Evolutionary conservation across 2,888 invertebrate species (phyloP), one percentile per base, ranked within the genome.

Genomic region (Steinernema scapterisci): DNA sequence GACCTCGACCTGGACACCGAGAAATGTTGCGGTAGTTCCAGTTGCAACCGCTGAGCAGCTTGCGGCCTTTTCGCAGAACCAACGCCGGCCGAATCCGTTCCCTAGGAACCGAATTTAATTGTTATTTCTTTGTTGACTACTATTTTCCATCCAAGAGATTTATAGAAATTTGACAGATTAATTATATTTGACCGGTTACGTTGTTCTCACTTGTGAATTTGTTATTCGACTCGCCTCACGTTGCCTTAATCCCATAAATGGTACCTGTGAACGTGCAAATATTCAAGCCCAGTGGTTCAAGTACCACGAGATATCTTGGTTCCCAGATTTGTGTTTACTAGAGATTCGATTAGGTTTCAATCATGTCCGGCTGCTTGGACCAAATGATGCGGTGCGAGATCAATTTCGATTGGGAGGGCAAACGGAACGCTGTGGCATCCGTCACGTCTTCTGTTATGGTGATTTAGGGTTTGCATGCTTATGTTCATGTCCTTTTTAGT

Each of bases 391-490:
- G 78, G 11, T 84, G 83, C 77, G 77, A 83, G 21, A 82, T 82
- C 73, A 78, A 81, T 44, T 73, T 94, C 81, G 94, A 95, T 86
- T 91, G 92, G 81, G 93, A 93, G 19, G 93, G 94, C 80, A 93
- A 92, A 87, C 91, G 95, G 82, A 97, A 97, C 89, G 92, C 93
- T 51, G 89, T 95, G 75, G 92, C 94, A 3, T 93, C 97, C 83
- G 88, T 92, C 54, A 92, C 97, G 78, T 96, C 96, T 81, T 90
- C 93, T 81, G 89, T 97, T 91, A 96, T 96, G 21, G 73, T 73
- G 31, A 19, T 5, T 7, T 48, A n/a, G 7, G 11, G 11, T 43
- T 73, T 77, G 13, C 27, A 51, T 16, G 16, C 6, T 44, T 51
- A n/a, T n/a, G n/a, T n/a, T n/a, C n/a, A n/a, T n/a, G n/a, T n/a